phyloP scores from a whole-genome alignment of 2,113 vertebrate genomes.

The Columba janthina region DNA sequence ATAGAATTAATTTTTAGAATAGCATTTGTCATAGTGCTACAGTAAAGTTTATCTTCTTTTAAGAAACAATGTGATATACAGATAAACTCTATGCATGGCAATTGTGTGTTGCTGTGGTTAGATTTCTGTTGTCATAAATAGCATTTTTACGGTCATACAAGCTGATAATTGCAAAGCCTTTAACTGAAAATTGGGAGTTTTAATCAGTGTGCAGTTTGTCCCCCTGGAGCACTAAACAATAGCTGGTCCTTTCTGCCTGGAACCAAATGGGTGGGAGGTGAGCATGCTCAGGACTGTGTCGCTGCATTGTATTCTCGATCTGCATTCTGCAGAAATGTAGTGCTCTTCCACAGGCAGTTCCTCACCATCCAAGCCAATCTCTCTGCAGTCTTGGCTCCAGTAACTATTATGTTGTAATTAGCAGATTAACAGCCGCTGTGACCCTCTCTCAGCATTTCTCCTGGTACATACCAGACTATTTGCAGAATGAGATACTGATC shows the following conservation, averaged over 20 bases:
- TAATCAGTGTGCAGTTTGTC: neutral
- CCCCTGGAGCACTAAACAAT: neutral
- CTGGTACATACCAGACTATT: neutral
- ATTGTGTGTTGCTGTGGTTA: neutral
- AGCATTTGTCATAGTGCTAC: neutral
- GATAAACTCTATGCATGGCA: neutral
- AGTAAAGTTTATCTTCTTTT: neutral
- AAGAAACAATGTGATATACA: neutral
- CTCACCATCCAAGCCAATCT: neutral
- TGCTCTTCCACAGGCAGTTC: neutral
- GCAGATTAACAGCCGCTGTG: neutral
- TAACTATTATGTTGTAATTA: neutral
- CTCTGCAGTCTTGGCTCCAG: neutral
- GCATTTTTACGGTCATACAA: neutral
- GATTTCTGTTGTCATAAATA: neutral
- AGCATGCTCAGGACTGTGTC: neutral
- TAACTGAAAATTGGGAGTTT: neutral
- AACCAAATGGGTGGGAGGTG: neutral
- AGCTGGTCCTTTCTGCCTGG: neutral
- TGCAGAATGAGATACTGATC: neutral
- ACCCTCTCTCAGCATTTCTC: neutral
- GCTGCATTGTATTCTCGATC: neutral
- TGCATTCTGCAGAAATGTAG: neutral
- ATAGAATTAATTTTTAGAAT: neutral
- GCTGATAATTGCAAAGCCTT: neutral